Evolutionary conservation across 2,888 invertebrate species (phyloP), one percentile per base, ranked within the genome.

Genomic region (Melipona beecheii): DNA sequence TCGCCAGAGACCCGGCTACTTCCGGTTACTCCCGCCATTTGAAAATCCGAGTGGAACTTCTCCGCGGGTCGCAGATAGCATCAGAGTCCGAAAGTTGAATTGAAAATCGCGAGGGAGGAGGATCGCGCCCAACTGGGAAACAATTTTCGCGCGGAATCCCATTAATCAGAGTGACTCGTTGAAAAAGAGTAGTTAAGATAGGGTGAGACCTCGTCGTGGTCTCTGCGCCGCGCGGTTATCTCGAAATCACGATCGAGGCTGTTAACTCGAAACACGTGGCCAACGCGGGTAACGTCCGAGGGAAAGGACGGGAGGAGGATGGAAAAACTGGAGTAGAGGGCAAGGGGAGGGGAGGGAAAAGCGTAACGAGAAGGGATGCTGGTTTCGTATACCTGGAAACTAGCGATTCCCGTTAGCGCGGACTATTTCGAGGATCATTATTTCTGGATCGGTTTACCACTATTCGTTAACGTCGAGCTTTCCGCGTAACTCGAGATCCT

Each of bases 401-500:
- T 77, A 78, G 80, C 43, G 80, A 81, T 83, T 77, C 75, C 88
- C 83, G 82, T 81, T 87, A 85, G 80, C 56, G 70, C 71, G 50
- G 64, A 84, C 88, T 90, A 89, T 90, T 90, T 89, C 84, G 77
- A 88, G 88, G 76, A 87, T 89, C 90, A 89, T 89, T 89, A 89
- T 89, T 89, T 88, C 88, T 87, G 83, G 89, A 90, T 89, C 88
- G 86, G 88, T 88, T 89, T 90, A 90, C 88, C 84, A 87, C 88
- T 88, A 90, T 89, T 89, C 90, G 85, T 89, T 89, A 89, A 83
- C 90, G 89, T 90, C 89, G 79, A 83, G 79, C 85, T 89, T 88
- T 88, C 78, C 90, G 76, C 86, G 89, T 85, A 90, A 89, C 84
- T 78, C 86, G 85, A 88, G 90, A 88, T 85, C 85, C 82, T 84